Base-by-base conservation (phyloP, 2,113 vertebrate genomes). In the Leptobrachium leishanense region DNA sequence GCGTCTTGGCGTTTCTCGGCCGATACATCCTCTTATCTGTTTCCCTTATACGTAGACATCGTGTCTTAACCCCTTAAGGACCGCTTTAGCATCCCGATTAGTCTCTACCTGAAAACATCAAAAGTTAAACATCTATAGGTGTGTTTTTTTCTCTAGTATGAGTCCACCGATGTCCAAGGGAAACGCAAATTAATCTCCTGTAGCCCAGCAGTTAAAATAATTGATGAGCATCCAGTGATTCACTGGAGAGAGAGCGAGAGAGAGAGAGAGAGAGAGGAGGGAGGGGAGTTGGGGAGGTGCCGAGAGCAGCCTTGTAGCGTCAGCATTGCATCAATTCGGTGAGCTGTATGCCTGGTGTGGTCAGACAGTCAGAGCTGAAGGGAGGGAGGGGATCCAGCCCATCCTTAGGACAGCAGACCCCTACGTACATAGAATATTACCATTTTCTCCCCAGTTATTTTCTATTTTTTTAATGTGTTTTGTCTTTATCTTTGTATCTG, bases 301-400 rank as follows among this genome's bases (percentile, higher is more conserved):
- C 92, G 91, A 91, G 95, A 92, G 94, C 92, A 93, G 90, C 86
- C 86, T 85, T 87, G 91, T 89, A 94, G 89, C 96, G 95, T 98
- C 96, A 98, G 90, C 86, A 93, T 92, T 96, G 94, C 96, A 96
- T 97, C 96, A 97, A 92, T 92, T 91, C 91, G 85, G 83, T 87
- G 87, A 15, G 46, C 55, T 87, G 87, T 86, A 92, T 87, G 89
- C 88, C 87, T 90, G 90, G 72, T 0, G 87, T 87, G 88, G 82
- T 0, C 67, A 89, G 89, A 87, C 87, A 85, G 84, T 89, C 86
- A 88, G 88, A 90, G 85, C 71, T 91, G 70, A 59, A 46, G 67
- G 57, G 75, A 66, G 57, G 68, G 59, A 72, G 68, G 68, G 71
- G 68, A 68, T 78, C 57, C 76, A 79, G 77, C 42, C 20, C 76